Evolutionary conservation across 2,888 invertebrate genomes (phyloP), one percentile per base, ranked within the genome.

Genomic region (Carterocephalus palaemon): DNA sequence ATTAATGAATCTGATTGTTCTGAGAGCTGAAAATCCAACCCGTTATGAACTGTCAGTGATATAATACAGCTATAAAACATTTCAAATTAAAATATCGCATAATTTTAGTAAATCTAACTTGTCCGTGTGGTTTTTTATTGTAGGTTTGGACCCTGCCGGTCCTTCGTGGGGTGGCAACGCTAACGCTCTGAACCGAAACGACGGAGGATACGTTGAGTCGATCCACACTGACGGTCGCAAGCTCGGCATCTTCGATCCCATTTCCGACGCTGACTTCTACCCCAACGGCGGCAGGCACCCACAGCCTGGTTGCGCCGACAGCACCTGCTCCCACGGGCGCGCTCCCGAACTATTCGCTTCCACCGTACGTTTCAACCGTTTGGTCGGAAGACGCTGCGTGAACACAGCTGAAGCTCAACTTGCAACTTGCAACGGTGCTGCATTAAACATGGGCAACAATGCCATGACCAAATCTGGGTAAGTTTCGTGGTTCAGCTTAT

Each of bases 101-200:
- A n/a, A n/a, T n/a, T n/a, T n/a, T n/a, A n/a, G n/a, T n/a, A n/a
- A n/a, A n/a, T n/a, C n/a, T n/a, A n/a, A n/a, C n/a, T n/a, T n/a
- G n/a, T n/a, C n/a, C n/a, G 17, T 13, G 1, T 2, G n/a, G n/a
- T 7, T 23, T 15, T 22, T 28, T 20, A 12, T 53, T 47, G 2
- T 46, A 74, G 72, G 67, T n/a, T 43, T 71, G 26, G 72, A 74
- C 31, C 70, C 74, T 0, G 70, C 74, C 5, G 64, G 67, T 4
- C 74, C 72, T 7, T 39, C 46, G 10, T 70, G 66, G 67, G 52
- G 54, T 2, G 43, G 48, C 6, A 64, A 59, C 29, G 24, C 48
- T 0, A 60, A 65, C 32, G 57, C 65, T 5, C 49, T 73, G 1
- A 56, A 52, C 9, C 38, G 42, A 0, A 56, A 49, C 26, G 59